Evolutionary conservation across 2,113 vertebrate species (phyloP), one percentile per base, ranked within the genome.

Genomic region (Chlorodrepanis virens): DNA sequence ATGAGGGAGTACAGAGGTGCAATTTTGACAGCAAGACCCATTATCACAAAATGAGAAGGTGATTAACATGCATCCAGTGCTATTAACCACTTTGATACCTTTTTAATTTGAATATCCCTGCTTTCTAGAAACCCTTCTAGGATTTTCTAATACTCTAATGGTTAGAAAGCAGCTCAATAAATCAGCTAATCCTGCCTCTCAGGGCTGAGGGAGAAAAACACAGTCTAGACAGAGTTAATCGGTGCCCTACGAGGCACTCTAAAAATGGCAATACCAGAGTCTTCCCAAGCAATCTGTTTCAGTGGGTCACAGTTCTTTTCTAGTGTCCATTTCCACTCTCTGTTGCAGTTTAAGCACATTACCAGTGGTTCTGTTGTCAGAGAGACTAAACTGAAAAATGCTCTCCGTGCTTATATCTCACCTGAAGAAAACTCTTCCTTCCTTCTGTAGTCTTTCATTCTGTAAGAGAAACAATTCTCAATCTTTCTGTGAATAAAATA

Each of bases 21-120:
- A 16, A 17, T 59, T 95, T 63, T 77, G 84, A 90, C 75, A 94
- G 70, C 59, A 88, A 80, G 59, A 89, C 6, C 27, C 78, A 93
- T 77, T 94, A 94, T 33, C 87, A 91, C 37, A 76, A 93, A 90
- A 88, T 69, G 33, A 93, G 59, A 93, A 90, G 64, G 59, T 69
- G 10, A 89, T 83, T 89, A 87, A 70, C 35, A 59, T 23, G n/a
- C 54, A 27, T 31, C 59, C 79, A 79, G 5, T 45, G 63, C 68
- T 94, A 71, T 93, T 92, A 94, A 70, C 72, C 44, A 84, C 57
- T 78, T 13, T 56, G 52, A 89, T 68, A 78, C 24, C 39, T 78
- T 92, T 87, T 70, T 70, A 90, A 94, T 90, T 92, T 6, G 0
- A 44, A 93, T 52, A 35, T 11, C 31, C 18, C 35, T 31, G 39